Evolutionary conservation across 2,113 vertebrate genomes (phyloP).

Genomic region (Ondatra zibethicus): DNA sequence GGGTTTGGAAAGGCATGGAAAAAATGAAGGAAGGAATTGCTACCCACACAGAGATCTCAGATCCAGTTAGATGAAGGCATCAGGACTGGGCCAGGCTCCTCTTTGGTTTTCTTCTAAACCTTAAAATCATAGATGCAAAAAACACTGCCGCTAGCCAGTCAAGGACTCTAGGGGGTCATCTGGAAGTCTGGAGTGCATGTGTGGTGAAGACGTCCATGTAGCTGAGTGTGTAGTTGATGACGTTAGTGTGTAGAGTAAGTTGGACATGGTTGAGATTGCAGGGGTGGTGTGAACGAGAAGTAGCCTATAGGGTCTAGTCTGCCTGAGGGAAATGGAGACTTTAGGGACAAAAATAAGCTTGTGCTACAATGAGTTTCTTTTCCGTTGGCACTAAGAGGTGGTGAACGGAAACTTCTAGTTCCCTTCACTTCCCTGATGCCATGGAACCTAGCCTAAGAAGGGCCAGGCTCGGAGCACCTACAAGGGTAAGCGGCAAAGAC

Average conservation of each 20-base stretch:
- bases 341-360: conserved; percentile 54
- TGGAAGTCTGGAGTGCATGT: conserved; percentile 25
- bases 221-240: conserved; percentile 72
- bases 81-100: conserved; percentile 33
- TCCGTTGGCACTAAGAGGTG: neutral
- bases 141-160: conserved; percentile 51
- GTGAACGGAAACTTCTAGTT: conserved; percentile 34
- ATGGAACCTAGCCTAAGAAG: conserved; percentile 48
- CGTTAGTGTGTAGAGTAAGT: conserved; percentile 82
- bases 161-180: conserved; percentile 55
- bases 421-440: conserved; percentile 52
- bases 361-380: neutral
- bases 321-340: conserved; percentile 64
- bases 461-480: neutral
- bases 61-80: neutral
- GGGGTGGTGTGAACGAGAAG: neutral
- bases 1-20: neutral
- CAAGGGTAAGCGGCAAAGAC: conserved; percentile 65
- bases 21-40: neutral
- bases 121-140: neutral
- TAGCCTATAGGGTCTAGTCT: conserved; percentile 60
- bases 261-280: conserved; percentile 79
- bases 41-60: neutral
- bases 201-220: neutral
- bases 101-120: conserved; percentile 56